These are phyloP conservation scores for Corythornis madagascariensis DNA, from an alignment of 2,113 vertebrate species.

Conservation along the genomic window DNA sequence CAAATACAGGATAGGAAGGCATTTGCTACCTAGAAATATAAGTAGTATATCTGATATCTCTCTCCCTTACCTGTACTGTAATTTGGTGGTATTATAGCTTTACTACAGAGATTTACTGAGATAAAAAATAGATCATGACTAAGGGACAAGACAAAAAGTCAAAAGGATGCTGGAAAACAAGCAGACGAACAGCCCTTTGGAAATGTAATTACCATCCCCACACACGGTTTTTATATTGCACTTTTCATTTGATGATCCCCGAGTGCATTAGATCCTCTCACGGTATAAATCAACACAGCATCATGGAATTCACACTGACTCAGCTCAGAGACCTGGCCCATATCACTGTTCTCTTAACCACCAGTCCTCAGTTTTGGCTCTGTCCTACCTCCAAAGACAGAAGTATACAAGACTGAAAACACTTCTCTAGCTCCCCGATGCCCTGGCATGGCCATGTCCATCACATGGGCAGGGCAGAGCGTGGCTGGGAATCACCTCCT, in stretches of 20 bases:
- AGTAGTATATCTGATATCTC: background rate
- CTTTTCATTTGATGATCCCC: background rate
- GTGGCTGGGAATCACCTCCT: fast-evolving
- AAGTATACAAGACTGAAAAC: background rate
- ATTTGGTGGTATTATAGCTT: background rate
- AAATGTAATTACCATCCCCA: background rate
- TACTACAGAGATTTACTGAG: background rate
- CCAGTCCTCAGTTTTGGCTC: background rate
- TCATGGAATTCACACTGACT: background rate
- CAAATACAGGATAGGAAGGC: background rate
- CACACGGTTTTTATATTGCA: background rate
- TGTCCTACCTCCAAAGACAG: background rate
- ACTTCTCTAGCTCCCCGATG: background rate
- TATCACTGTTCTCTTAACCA: background rate
- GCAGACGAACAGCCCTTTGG: background rate
- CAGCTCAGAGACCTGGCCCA: background rate
- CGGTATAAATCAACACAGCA: background rate
- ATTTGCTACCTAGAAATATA: background rate
- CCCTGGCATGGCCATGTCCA: background rate
- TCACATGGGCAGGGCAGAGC: background rate
- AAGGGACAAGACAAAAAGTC: background rate
- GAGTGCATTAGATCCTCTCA: background rate
- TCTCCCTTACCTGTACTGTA: background rate
- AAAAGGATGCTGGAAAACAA: background rate
- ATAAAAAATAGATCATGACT: background rate